Conservation (phyloP, 2,797 vertebrate genomes). For the Microhierax caerulescens region DNA sequence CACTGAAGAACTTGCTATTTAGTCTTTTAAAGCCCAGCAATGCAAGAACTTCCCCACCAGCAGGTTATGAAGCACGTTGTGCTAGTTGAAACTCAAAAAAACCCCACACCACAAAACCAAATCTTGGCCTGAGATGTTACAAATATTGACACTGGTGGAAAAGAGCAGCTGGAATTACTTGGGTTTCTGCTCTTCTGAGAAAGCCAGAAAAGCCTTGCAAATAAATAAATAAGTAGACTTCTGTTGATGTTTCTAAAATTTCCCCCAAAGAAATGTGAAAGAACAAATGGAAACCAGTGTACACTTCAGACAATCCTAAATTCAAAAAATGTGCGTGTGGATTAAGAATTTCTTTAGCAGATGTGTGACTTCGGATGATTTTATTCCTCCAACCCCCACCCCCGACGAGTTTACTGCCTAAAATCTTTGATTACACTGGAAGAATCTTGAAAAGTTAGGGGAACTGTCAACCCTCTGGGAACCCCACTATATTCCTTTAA, state of each 20-base stretch:
- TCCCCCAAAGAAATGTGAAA: slow-evolving; percentile 18
- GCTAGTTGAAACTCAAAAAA: neutral
- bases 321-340: neutral
- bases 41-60: neutral
- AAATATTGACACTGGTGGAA: slow-evolving; percentile 36
- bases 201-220: slow-evolving; percentile 20
- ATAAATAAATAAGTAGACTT: slow-evolving; percentile 46
- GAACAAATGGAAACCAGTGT: slow-evolving; percentile 50
- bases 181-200: slow-evolving; percentile 1
- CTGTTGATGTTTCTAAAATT: slow-evolving; percentile 25
- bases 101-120: neutral
- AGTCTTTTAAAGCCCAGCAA: neutral
- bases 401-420: neutral
- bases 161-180: slow-evolving; percentile 62
- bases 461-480: neutral
- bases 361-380: neutral
- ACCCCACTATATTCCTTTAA: neutral
- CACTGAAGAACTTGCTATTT: neutral
- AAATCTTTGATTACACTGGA: neutral
- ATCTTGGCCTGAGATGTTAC: slow-evolving; percentile 31
- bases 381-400: neutral
- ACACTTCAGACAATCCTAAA: slow-evolving; percentile 39
- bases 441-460: neutral
- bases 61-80: neutral
- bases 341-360: slow-evolving; percentile 21